Conservation (phyloP, 2,113 vertebrate species). For the Rutilus rutilus region DNA sequence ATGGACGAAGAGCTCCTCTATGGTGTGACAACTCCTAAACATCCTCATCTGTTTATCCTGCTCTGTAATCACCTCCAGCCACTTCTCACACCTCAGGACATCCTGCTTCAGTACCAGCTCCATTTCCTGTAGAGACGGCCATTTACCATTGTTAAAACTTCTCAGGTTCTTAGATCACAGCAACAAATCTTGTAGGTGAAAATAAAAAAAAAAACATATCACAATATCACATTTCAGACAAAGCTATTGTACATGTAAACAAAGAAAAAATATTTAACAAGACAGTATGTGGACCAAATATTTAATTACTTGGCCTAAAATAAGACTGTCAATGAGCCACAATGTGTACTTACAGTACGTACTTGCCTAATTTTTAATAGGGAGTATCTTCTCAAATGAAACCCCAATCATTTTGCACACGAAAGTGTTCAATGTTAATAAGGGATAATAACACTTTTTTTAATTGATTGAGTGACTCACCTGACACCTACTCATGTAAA, state of each 20-base stretch:
- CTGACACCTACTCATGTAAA: too few relatives aligned
- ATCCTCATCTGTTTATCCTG: slow-evolving; percentile 82
- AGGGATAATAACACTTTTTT: too few relatives aligned
- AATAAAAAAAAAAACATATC: too few relatives aligned
- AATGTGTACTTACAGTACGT: not conserved
- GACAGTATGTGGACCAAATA: not conserved
- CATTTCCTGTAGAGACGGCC: slow-evolving; percentile 70
- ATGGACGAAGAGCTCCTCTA: slow-evolving; percentile 80
- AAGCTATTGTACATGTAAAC: not conserved
- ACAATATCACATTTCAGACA: not conserved
- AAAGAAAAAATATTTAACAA: not conserved
- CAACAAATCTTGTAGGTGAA: not conserved
- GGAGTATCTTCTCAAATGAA: too few relatives aligned
- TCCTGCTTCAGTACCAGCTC: slow-evolving; percentile 79
- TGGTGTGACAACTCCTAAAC: slow-evolving; percentile 82
- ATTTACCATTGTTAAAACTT: slow-evolving; percentile 9
- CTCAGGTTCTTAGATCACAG: not conserved
- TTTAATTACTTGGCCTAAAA: not conserved
- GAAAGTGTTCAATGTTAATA: too few relatives aligned
- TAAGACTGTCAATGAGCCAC: not conserved
- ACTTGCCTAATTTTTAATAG: not conserved
- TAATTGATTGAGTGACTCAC: too few relatives aligned
- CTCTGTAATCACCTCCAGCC: slow-evolving; percentile 74
- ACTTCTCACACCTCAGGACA: slow-evolving; percentile 71
- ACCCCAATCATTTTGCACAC: too few relatives aligned